Percentiles rank a stretch among this genome's conserved stretches.
Conservation (phyloP, 2,888 invertebrate species). For the Timandra comae region DNA sequence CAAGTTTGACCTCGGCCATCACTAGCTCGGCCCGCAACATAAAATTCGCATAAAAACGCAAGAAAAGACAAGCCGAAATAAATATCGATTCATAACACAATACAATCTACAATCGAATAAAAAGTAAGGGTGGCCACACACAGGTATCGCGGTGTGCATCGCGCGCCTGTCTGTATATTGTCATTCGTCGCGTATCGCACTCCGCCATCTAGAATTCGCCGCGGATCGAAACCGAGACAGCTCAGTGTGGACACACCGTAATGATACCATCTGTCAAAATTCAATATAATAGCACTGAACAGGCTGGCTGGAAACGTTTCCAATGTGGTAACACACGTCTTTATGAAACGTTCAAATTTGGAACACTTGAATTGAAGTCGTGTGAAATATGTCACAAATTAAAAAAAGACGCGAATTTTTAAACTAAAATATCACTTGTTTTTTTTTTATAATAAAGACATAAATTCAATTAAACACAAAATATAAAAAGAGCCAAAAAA, state of each 20-base stretch:
- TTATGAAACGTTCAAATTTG: no score
- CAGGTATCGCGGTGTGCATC: slow-evolving; percentile 49
- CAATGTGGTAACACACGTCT: no score
- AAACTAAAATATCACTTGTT: no score
- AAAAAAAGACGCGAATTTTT: no score
- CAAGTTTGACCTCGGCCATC: slow-evolving; percentile 2
- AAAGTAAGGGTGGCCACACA: slow-evolving; percentile 64
- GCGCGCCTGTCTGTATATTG: slow-evolving; percentile 58
- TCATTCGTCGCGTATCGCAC: slow-evolving; percentile 52
- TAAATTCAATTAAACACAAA: no score
- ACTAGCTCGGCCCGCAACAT: slow-evolving; percentile 3
- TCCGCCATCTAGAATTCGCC: slow-evolving; percentile 42
- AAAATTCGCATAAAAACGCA: slow-evolving; percentile 51
- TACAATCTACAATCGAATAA: slow-evolving; percentile 69
- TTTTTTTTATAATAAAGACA: no score
- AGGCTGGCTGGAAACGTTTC: slow-evolving; percentile 17
- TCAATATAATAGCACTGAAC: slow-evolving; percentile 17
- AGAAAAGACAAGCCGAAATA: slow-evolving; percentile 55
- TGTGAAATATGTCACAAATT: no score
- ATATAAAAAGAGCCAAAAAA: no score
- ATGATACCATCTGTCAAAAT: slow-evolving; percentile 56
- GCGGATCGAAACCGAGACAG: slow-evolving; percentile 42
- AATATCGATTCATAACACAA: slow-evolving; percentile 72
- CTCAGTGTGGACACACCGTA: slow-evolving; percentile 35
- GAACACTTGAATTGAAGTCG: no score